These are phyloP conservation scores for Micromesistius poutassou DNA, from an alignment of 2,797 vertebrate genomes.

Conservation along the genomic window DNA sequence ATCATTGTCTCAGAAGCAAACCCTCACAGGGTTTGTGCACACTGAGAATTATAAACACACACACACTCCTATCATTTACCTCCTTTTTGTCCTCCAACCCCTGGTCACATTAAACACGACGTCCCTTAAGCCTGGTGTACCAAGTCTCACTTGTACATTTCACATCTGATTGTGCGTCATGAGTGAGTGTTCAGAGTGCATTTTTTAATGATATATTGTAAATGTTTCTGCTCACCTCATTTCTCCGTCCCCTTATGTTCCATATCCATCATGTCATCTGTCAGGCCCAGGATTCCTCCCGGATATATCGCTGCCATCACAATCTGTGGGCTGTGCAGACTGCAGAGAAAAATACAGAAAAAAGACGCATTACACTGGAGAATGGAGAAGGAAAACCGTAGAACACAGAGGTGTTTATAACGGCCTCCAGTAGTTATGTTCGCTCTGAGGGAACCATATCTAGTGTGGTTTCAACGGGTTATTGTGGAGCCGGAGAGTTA, in stretches of 20 bases:
- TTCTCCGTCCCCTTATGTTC: neutral
- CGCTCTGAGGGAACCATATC: neutral
- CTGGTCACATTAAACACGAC: neutral
- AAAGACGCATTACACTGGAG: neutral
- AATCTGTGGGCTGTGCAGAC: neutral
- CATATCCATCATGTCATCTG: conserved; percentile 1
- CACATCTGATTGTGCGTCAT: neutral
- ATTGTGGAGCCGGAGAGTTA: neutral
- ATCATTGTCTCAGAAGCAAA: neutral
- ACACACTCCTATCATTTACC: neutral
- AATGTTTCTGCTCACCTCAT: conserved; percentile 4
- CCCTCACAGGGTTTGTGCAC: neutral
- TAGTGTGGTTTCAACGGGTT: neutral
- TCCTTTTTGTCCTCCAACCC: neutral
- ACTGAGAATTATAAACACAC: neutral
- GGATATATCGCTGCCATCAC: neutral
- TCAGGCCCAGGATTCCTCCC: neutral
- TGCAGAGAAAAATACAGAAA: no score
- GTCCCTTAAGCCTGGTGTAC: neutral
- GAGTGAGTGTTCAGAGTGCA: neutral
- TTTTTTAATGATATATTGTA: neutral
- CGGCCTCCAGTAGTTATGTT: no score
- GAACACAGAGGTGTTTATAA: neutral
- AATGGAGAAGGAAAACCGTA: neutral
- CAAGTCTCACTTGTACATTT: neutral